phyloP scores from a whole-genome alignment of 2,113 vertebrate species.

The Galbula dea region DNA sequence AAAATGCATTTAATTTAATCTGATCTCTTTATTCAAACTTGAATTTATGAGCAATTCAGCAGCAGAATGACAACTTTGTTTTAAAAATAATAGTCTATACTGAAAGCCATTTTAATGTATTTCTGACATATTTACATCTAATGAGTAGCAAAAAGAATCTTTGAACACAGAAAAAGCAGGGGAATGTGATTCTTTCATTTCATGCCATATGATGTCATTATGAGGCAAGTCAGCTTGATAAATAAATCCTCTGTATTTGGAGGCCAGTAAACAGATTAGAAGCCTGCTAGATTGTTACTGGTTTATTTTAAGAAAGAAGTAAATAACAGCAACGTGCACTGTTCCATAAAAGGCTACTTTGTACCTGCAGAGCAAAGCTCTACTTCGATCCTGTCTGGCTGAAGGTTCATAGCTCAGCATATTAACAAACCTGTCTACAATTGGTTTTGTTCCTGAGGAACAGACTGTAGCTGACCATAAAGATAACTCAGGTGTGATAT shows the following conservation, averaged over 20 bases:
- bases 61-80: constrained; percentile 81
- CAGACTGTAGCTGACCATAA: not conserved
- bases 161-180: constrained; percentile 33
- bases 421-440: not conserved
- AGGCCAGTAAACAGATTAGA: constrained; percentile 41
- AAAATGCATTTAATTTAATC: constrained; percentile 93
- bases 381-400: not conserved
- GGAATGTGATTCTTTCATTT: constrained; percentile 58
- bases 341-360: not conserved
- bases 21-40: constrained; percentile 87
- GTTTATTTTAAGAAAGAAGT: constrained; percentile 5
- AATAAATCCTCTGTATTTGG: constrained; percentile 43
- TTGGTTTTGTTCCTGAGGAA: not conserved
- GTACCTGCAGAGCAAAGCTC: not conserved
- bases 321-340: not conserved
- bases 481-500: not conserved
- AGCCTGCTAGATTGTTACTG: not conserved
- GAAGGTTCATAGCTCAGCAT: not conserved
- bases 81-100: constrained; percentile 80
- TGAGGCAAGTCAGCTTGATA: constrained; percentile 31
- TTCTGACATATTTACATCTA: constrained; percentile 74
- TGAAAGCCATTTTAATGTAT: constrained; percentile 66
- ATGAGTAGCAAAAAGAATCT: constrained; percentile 60
- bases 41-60: constrained; percentile 85
- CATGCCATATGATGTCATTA: constrained; percentile 30